These are phyloP conservation scores for Cosmorhoe ocellata DNA, from an alignment of 2,888 invertebrate species.

Conservation along the genomic window DNA sequence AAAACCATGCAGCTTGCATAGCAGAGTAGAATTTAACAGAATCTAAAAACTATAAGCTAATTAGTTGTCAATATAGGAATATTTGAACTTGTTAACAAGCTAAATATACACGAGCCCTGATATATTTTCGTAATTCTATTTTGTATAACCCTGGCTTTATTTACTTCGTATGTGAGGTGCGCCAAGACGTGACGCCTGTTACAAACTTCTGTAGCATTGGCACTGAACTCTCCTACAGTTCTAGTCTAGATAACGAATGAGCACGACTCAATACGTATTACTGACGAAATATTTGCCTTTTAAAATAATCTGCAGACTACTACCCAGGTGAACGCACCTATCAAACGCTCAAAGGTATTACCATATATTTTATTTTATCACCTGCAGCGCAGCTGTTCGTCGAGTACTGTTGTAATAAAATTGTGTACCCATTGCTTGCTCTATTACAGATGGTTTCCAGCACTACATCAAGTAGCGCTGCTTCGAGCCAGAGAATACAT, in stretches of 20 bases:
- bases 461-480: conserved; percentile 82
- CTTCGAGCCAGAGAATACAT: conserved; percentile 83
- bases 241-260: conserved; percentile 74
- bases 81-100: conserved; percentile 37
- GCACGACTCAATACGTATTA: conserved; percentile 51
- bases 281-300: conserved; percentile 23
- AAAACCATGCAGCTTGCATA: no score
- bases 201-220: conserved; percentile 73
- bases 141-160: conserved; percentile 70
- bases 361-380: conserved; percentile 2
- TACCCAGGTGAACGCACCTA: conserved; percentile 16
- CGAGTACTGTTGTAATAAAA: conserved; percentile 4
- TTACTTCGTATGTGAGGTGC: conserved; percentile 67
- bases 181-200: conserved; percentile 77
- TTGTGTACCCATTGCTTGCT: conserved; percentile 20
- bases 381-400: background rate
- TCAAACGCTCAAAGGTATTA: conserved; percentile 23
- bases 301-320: conserved; percentile 8
- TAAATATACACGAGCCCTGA: conserved; percentile 53
- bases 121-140: conserved; percentile 71
- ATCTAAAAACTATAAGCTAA: no score
- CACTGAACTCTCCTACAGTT: conserved; percentile 74
- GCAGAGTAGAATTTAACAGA: no score
- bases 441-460: conserved; percentile 79
- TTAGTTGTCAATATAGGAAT: conserved; percentile 42